Conservation (phyloP, 2,797 vertebrate genomes). For the Botia almorhae region DNA sequence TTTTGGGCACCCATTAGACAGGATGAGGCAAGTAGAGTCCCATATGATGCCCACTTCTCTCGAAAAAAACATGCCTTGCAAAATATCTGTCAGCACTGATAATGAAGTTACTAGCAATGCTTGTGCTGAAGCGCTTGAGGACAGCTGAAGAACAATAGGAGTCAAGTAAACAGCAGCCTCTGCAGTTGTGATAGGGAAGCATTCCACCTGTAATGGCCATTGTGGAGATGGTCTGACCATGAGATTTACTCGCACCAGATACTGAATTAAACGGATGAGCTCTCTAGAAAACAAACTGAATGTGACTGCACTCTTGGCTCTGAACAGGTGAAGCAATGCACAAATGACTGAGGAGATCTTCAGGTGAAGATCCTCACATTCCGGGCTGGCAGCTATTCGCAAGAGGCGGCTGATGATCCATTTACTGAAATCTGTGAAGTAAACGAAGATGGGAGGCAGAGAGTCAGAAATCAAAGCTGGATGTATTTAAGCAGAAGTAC, state of each 20-base stretch:
- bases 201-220: slow-evolving; percentile 84
- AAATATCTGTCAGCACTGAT: slow-evolving; percentile 77
- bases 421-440: slow-evolving; percentile 87
- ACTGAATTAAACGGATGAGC: slow-evolving; percentile 82
- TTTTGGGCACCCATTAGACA: slow-evolving; percentile 79
- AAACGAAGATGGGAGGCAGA: slow-evolving; percentile 42
- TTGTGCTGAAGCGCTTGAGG: slow-evolving; percentile 81
- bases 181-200: slow-evolving; percentile 74
- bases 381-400: slow-evolving; percentile 85
- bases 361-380: slow-evolving; percentile 76
- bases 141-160: slow-evolving; percentile 79
- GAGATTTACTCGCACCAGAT: slow-evolving; percentile 78
- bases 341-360: slow-evolving; percentile 86
- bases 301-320: slow-evolving; percentile 82
- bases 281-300: slow-evolving; percentile 84
- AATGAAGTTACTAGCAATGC: slow-evolving; percentile 79
- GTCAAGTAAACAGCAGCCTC: slow-evolving; percentile 79
- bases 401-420: slow-evolving; percentile 92
- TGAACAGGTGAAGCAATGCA: slow-evolving; percentile 89
- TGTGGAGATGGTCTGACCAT: slow-evolving; percentile 52
- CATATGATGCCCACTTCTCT: slow-evolving; percentile 82
- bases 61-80: slow-evolving; percentile 83
- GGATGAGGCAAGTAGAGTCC: slow-evolving; percentile 83
- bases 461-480: not conserved
- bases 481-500: not conserved